Evolutionary conservation across 2,888 invertebrate genomes (phyloP), one percentile per base, ranked within the genome.

Genomic region (Acleris cristana): DNA sequence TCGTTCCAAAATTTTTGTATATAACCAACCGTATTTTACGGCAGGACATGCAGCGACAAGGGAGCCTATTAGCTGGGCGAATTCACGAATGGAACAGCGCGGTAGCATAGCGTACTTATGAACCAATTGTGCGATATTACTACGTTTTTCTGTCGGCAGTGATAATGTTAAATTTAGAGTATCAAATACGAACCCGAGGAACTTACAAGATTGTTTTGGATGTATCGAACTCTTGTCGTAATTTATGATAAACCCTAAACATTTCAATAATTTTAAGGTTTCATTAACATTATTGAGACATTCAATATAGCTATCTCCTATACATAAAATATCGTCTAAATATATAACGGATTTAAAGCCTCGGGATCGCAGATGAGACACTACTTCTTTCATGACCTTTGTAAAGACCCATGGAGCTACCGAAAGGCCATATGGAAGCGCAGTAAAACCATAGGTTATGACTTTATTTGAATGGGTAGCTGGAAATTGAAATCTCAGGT

Each of bases 161-260:
- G 26, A 16, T 30, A 54, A 23, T 10, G 10, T 26, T 30, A 54
- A 26, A 16, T 30, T 4, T 1, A 10, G 16, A 3, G 54, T 26
- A 30, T 54, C 23, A n/a, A 54, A 30, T 14, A 54, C 6, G 26
- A 54, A 54, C 10, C 54, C 54, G 12, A 54, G 26, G 14, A 54
- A 54, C 16, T 54, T 54, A 26, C 54, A 54, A 6, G 3, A 16
- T 30, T 14, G 26, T 26, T n/a, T 54, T 7, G 54, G 54, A 6
- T 26, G 5, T 16, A 54, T 21, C 12, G 26, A 54, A 54, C 54
- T 54, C 21, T 54, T 54, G 2, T 54, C 30, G 30, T 54, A 30
- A 30, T 54, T 54, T 54, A 54, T 30, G 26, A 26, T 4, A 26
- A 26, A 26, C 5, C 26, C 26, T 26, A 26, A 26, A 26, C 26